Conservation (phyloP, 2,113 vertebrate species). For the Oncorhynchus kisutch region DNA sequence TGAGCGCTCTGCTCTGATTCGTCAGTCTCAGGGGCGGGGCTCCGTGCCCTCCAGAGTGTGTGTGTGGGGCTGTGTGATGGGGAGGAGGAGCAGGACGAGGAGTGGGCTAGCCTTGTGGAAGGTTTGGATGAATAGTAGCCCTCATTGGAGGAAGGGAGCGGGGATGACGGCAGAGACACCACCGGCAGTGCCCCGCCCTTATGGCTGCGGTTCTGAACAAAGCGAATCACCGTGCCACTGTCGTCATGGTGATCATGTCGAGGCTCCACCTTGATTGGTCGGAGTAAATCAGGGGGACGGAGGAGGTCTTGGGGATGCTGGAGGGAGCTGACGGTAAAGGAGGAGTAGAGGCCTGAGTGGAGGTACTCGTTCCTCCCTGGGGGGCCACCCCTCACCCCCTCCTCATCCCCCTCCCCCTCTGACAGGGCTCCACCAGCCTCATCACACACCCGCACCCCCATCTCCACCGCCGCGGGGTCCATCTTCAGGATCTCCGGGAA, state of each 20-base stretch:
- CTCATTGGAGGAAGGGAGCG: constrained; percentile 73
- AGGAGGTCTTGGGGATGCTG: constrained; percentile 61
- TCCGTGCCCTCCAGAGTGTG: constrained; percentile 69
- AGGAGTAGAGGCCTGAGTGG: constrained; percentile 87
- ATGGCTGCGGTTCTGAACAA: constrained; percentile 85
- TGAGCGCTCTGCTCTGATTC: constrained; percentile 78
- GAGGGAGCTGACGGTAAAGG: constrained; percentile 87
- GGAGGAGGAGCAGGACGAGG: constrained; percentile 72
- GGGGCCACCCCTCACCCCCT: constrained; percentile 25
- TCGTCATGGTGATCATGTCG: constrained; percentile 70
- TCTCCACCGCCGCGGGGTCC: constrained; percentile 83
- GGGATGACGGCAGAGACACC: constrained; percentile 80
- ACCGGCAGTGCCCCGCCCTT: constrained; percentile 73
- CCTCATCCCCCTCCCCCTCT: constrained; percentile 79
- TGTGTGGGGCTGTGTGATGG: constrained; percentile 77
- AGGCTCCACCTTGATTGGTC: constrained; percentile 84
- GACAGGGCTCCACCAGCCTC: constrained; percentile 80
- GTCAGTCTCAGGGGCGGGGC: constrained; percentile 77
- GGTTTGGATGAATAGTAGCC: constrained; percentile 69
- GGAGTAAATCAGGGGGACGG: constrained; percentile 74
- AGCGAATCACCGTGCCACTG: constrained; percentile 90
- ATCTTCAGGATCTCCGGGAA: constrained; percentile 90
- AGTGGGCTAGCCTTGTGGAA: constrained; percentile 23
- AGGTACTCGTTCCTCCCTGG: constrained; percentile 83
- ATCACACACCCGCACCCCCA: constrained; percentile 63